Evolutionary conservation across 2,888 invertebrate species (phyloP), one percentile per base, ranked within the genome.

Genomic region (Drosophila borealis): DNA sequence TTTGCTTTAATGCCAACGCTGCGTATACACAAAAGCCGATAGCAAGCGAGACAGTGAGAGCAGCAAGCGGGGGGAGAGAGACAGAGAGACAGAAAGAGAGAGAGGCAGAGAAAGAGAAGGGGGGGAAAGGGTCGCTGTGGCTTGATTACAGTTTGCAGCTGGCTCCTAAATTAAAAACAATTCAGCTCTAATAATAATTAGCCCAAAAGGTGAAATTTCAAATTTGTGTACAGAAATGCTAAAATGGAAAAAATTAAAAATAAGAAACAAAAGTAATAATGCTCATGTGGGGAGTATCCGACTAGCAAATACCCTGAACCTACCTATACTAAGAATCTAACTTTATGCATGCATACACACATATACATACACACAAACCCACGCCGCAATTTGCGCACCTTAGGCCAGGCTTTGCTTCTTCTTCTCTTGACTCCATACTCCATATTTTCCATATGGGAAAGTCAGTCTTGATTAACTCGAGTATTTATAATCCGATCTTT

Each of bases 1-100:
- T 81, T 81, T 65, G 61, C 69, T 84, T 68, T 81, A 79, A 88
- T 74, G 75, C 85, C 79, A 70, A 78, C 85, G 53, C 56, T 76
- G 66, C 61, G 80, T 69, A 80, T 77, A 86, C 80, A 83, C 83
- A 86, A 80, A 72, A 68, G 50, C 62, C 37, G 57, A 60, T 57
- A 64, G 33, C 17, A n/a, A 37, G 19, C 41, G 64, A 50, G 34
- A 29, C 17, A 3, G 4, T 8, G 29, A 29, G 29, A 2, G 8
- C 25, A 33, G 5, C 39, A 42, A 39, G 29, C 19, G 3, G 13
- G 37, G 64, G 37, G 21, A 41, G 21, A 34, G 19, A 33, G 37
- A 25, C n/a, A 13, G 19, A 9, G 49, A 45, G 14, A 60, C 36
- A 44, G 21, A 39, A 14, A 13, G 37, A 2, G 45, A 34, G 25